Evolutionary conservation across 2,888 invertebrate genomes (phyloP).

Genomic region (Caenorhabditis sp.): DNA sequence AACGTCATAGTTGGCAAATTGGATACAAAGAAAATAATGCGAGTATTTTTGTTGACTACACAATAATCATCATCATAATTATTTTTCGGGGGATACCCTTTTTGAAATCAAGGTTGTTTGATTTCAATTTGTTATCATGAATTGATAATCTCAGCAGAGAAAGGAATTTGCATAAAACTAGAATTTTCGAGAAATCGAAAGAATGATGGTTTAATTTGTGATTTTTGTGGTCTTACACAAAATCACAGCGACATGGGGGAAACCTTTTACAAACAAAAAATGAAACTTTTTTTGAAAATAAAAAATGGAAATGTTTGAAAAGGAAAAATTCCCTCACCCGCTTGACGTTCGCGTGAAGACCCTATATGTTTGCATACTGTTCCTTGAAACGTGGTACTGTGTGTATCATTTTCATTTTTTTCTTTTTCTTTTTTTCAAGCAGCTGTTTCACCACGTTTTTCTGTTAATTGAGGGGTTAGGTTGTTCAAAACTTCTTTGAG

Average conservation of each 20-base stretch:
- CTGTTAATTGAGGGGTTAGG: too few species aligned
- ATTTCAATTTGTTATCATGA: not conserved
- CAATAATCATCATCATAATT: not conserved
- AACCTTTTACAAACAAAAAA: not conserved
- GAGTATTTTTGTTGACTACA: not conserved
- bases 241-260: not conserved
- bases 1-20: too few species aligned
- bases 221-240: constrained; percentile 5
- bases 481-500: too few species aligned
- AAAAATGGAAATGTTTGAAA: not conserved
- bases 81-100: not conserved
- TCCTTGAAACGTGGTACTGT: too few species aligned
- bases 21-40: not conserved
- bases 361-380: too few species aligned
- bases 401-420: too few species aligned
- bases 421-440: too few species aligned
- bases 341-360: too few species aligned
- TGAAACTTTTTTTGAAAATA: too few species aligned
- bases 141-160: not conserved
- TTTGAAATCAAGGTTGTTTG: not conserved
- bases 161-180: constrained; percentile 2
- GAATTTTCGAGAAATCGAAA: not conserved
- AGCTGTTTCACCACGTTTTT: too few species aligned
- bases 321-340: too few species aligned
- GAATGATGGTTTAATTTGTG: not conserved